Percentiles rank a stretch among this genome's conserved stretches.
Conservation (phyloP, 64 coral and sea anemone species). For the Stichodactyla mertensii region DNA sequence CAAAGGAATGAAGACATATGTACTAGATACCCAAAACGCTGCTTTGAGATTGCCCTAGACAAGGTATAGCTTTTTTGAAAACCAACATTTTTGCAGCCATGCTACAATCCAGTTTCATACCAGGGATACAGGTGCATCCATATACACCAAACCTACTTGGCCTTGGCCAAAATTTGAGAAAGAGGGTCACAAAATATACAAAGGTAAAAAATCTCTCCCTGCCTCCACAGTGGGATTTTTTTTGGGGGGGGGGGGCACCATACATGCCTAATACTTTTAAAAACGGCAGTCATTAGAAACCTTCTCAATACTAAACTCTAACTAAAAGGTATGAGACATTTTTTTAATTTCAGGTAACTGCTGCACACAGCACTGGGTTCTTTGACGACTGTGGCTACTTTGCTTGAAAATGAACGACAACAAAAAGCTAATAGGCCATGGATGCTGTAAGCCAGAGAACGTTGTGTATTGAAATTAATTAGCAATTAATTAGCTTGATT, state of each 20-base stretch:
- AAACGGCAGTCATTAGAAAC: too few relatives aligned
- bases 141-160: neutral
- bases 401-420: neutral
- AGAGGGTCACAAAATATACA: too few relatives aligned
- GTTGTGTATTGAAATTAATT: too few relatives aligned
- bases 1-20: slow-evolving; percentile 30
- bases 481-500: too few relatives aligned
- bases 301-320: too few relatives aligned
- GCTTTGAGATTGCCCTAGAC: slow-evolving; percentile 41
- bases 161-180: too few relatives aligned
- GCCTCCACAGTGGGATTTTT: too few relatives aligned
- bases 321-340: neutral
- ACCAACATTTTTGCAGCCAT: neutral
- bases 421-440: neutral
- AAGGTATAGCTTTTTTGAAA: slow-evolving; percentile 8
- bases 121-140: neutral
- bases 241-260: too few relatives aligned
- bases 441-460: neutral
- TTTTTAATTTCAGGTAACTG: neutral
- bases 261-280: too few relatives aligned
- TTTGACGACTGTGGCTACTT: slow-evolving; percentile 16
- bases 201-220: too few relatives aligned
- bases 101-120: neutral
- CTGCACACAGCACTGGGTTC: neutral
- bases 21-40: slow-evolving; percentile 41